Conservation (phyloP, 2,113 vertebrate species). For the Pseudorhombus dupliciocellatus region DNA sequence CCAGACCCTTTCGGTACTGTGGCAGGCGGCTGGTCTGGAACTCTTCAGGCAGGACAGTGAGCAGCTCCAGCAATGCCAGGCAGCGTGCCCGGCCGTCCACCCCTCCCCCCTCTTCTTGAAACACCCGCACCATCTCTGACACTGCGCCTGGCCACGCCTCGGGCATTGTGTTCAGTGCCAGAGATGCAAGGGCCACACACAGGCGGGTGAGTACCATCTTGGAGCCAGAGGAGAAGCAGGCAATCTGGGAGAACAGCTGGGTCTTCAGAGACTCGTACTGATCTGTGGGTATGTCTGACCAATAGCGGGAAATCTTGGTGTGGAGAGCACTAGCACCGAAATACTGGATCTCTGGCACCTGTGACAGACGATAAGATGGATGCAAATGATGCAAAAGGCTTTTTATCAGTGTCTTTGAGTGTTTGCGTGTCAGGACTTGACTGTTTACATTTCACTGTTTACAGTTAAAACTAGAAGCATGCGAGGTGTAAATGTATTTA, state of each 20-base stretch:
- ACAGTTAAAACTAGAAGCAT: too few relatives aligned
- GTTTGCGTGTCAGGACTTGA: not conserved
- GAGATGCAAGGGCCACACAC: constrained; percentile 94
- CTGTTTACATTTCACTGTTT: not conserved
- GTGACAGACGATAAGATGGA: not conserved
- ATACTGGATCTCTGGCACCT: constrained; percentile 99
- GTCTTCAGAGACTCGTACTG: constrained; percentile 97
- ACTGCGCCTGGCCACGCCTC: constrained; percentile 96
- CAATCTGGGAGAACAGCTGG: constrained; percentile 97
- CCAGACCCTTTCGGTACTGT: constrained; percentile 94
- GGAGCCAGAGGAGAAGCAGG: constrained; percentile 93
- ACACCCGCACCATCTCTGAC: constrained; percentile 96
- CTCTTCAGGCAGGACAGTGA: constrained; percentile 97
- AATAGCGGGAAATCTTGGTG: constrained; percentile 98
- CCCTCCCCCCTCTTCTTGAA: constrained; percentile 93
- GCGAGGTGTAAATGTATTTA: too few relatives aligned
- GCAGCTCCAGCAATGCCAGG: constrained; percentile 93
- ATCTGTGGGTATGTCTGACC: constrained; percentile 96
- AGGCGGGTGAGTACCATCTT: constrained; percentile 98
- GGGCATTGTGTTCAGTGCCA: constrained; percentile 98
- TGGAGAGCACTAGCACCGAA: constrained; percentile 98
- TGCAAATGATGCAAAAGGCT: not conserved
- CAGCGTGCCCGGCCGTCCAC: constrained; percentile 94
- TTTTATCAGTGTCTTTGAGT: not conserved
- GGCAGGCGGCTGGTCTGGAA: constrained; percentile 98